Conservation (phyloP, 2,113 vertebrate species). For the Phylloscopus trochiloides region DNA sequence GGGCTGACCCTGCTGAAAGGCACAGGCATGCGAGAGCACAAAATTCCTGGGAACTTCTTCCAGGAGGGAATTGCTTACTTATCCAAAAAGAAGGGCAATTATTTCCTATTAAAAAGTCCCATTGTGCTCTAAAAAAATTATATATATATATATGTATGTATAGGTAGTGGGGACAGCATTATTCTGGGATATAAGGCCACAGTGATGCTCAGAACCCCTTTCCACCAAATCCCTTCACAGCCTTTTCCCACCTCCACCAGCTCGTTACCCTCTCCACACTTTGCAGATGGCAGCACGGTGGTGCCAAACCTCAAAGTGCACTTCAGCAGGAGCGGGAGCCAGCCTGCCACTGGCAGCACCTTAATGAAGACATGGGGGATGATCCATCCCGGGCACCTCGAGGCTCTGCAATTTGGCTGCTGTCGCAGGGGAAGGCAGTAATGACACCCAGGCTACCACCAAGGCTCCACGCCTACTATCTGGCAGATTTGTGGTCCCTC, state of each 20-base stretch:
- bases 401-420: neutral
- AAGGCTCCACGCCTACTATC: neutral
- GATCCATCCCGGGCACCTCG: neutral
- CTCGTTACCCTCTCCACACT: neutral
- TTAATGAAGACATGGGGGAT: rapidly evolving
- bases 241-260: neutral
- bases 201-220: neutral
- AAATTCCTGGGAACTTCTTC: neutral
- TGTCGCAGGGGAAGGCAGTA: neutral
- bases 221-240: neutral
- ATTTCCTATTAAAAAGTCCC: neutral
- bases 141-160: too few relatives aligned
- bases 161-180: neutral
- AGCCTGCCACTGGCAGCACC: neutral
- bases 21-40: neutral
- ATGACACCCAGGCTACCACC: neutral
- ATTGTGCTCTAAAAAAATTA: neutral
- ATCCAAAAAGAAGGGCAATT: neutral
- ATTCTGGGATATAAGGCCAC: neutral
- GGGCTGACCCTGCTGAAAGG: neutral
- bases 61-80: neutral
- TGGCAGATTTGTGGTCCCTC: neutral
- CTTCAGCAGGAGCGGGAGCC: neutral
- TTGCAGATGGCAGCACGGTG: neutral
- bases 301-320: neutral